Base-by-base conservation (phyloP, 2,113 vertebrate genomes). In the Zosterops japonicus region DNA sequence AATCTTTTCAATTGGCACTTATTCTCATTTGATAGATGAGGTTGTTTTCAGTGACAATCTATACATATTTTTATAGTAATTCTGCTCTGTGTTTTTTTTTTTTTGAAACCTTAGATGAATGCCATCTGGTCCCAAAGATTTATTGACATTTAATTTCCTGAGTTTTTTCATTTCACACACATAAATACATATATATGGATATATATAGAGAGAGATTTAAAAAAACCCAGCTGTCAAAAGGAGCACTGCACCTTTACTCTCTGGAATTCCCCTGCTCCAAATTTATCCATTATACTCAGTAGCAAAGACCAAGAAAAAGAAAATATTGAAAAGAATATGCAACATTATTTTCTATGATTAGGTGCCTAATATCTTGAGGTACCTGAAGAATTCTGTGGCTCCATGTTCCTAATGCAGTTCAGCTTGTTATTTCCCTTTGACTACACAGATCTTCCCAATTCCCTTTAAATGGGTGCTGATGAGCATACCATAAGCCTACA, bases 121-220 rank as follows among this genome's bases (percentile, higher is more conserved):
- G 52, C 76, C 87, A 95, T 96, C 92, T 95, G 94, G 68, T 53
- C 60, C 41, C 35, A 57, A 13, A 64, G 83, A 90, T 90, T 93
- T 94, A 94, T 41, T 94, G 93, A 64, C 88, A 94, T 92, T 97
- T 88, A 92, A 96, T 96, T 94, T 93, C 90, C 80, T 78, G 69
- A 93, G 64, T 64, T 90, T 68, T 93, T 92, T 36, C 53, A 87
- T 92, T 90, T 86, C 61, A 64, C 42, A 75, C 27, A 69, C 29
- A 71, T 15, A 57, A 56, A 47, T 33, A 27, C 22, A 25, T 12
- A 35, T 41, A 60, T 49, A 61, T 16, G 15, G 5, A 64, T 12
- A 55, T 31, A 49, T 4, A 57, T 1, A 60, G 12, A 59, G 13
- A 64, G 29, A 7, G 8, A 6, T 46, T 0, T 3, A 24, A 49